These are phyloP conservation scores for Sylvilagus floridanus DNA, from an alignment of 2,797 vertebrate genomes.

Conservation along the genomic window DNA sequence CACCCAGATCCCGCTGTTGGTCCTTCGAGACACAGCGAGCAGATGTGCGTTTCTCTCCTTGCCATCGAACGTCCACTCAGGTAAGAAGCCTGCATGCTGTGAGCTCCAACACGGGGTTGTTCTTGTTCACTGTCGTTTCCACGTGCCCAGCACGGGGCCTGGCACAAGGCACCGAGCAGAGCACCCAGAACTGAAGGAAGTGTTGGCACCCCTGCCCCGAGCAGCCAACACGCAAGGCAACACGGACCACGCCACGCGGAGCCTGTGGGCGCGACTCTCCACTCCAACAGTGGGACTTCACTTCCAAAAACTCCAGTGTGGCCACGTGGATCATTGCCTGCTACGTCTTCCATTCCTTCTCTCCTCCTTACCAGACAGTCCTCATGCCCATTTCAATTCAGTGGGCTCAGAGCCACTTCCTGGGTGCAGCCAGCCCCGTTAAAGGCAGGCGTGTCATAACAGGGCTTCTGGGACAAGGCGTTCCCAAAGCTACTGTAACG, in stretches of 20 bases:
- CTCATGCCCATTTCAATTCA: not conserved
- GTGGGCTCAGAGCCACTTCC: not conserved
- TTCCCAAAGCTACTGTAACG: not conserved
- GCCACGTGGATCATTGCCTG: not conserved
- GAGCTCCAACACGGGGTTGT: not conserved
- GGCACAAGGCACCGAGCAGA: not conserved
- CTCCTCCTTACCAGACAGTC: not conserved
- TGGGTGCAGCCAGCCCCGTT: not conserved
- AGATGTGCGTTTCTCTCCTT: not conserved
- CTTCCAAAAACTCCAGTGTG: not conserved
- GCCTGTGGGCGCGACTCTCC: not conserved
- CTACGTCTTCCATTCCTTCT: not conserved
- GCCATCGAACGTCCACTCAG: not conserved
- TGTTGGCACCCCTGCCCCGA: not conserved
- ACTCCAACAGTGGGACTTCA: not conserved
- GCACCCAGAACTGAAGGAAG: not conserved
- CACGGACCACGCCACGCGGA: not conserved
- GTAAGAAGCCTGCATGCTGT: too few relatives aligned
- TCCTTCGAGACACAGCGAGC: not conserved
- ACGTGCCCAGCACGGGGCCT: too few relatives aligned
- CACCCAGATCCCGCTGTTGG: fast-evolving
- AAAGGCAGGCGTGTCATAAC: not conserved
- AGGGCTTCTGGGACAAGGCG: not conserved
- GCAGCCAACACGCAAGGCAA: not conserved
- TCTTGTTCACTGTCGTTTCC: not conserved